Evolutionary conservation across 2,113 vertebrate species (phyloP), one percentile per base, ranked within the genome.

Genomic region (Calidris pugnax): DNA sequence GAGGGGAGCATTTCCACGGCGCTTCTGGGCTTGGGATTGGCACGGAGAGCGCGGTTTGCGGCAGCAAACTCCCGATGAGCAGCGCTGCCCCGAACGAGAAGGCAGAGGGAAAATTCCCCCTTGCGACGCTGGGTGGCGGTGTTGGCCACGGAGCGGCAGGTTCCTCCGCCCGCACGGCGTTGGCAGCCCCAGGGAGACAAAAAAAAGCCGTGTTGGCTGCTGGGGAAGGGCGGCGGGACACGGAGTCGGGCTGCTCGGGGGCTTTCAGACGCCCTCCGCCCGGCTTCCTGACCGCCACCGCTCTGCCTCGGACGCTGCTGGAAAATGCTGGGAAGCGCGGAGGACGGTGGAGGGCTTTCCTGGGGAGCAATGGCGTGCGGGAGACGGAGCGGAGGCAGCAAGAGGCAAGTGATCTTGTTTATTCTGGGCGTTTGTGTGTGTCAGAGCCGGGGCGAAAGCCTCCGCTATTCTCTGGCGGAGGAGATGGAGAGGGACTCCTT

Each of bases 401-500:
- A 92, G 90, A 98, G 97, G 98, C 98, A 96, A 97, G 96, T 97
- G 57, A 56, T 92, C 20, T 55, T 98, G 68, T 96, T 97, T 81
- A 94, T 98, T 96, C 95, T 99, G 66, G 94, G 97, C 56, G 33
- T 97, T 66, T 98, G 43, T 51, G 4, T 97, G 55, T 87, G 97
- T 47, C 71, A 74, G 81, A 86, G 53, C 0, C 56, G 73, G 47
- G 94, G 63, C 12, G 97, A 97, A 80, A 92, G 97, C 69, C 98
- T 98, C 47, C 95, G 87, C 45, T 99, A 98, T 96, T 98, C 98
- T 7, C 95, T 99, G 90, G 96, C 96, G 22, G 98, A 99, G 93
- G 98, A 99, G 95, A 98, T 97, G 97, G 97, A 96, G 60, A 98
- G 97, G 12, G 97, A 98, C 8, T 92, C 98, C 12, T 96, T 98